Conservation (phyloP, 1,140 invertebrate species). For the Brachionus paranguensis region DNA sequence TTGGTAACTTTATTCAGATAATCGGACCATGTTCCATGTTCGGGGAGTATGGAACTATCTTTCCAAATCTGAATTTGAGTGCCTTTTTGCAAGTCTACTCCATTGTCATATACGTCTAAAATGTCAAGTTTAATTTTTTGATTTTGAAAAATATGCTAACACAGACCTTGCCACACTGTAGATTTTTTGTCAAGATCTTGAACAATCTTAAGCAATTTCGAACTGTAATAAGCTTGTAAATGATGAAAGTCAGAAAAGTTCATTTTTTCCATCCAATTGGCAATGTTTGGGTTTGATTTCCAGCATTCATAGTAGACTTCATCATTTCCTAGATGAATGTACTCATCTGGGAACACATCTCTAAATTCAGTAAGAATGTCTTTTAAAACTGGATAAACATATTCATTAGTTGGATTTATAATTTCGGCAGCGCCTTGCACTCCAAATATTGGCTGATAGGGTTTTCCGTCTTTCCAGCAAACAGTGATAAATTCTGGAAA, state of each 20-base stretch:
- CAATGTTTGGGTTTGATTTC: slow-evolving; percentile 68
- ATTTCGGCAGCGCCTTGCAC: slow-evolving; percentile 41
- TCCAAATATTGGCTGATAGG: slow-evolving; percentile 40
- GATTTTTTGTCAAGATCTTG: slow-evolving; percentile 2
- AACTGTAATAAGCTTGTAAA: slow-evolving; percentile 59
- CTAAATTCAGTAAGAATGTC: slow-evolving; percentile 49
- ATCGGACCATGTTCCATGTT: slow-evolving; percentile 31
- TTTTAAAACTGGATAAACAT: slow-evolving; percentile 49
- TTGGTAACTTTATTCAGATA: slow-evolving; percentile 56
- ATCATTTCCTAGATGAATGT: slow-evolving; percentile 68
- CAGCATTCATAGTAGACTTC: slow-evolving; percentile 81
- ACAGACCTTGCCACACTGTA: slow-evolving; percentile 35
- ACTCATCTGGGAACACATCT: slow-evolving; percentile 52
- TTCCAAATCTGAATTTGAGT: slow-evolving; percentile 42
- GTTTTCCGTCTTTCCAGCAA: slow-evolving; percentile 42
- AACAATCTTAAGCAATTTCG: slow-evolving; percentile 38
- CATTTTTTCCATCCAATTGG: slow-evolving; percentile 64
- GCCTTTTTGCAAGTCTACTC: slow-evolving; percentile 13
- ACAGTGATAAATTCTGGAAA: slow-evolving; percentile 42
- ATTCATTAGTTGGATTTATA: slow-evolving; percentile 46
- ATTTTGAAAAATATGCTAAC: neutral
- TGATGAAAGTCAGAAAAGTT: slow-evolving; percentile 50
- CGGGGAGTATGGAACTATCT: neutral
- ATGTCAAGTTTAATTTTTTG: slow-evolving; percentile 64
- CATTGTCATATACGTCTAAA: slow-evolving; percentile 51